Evolutionary conservation across 2,113 vertebrate species (phyloP).

Genomic region (Epinephelus fuscoguttatus): DNA sequence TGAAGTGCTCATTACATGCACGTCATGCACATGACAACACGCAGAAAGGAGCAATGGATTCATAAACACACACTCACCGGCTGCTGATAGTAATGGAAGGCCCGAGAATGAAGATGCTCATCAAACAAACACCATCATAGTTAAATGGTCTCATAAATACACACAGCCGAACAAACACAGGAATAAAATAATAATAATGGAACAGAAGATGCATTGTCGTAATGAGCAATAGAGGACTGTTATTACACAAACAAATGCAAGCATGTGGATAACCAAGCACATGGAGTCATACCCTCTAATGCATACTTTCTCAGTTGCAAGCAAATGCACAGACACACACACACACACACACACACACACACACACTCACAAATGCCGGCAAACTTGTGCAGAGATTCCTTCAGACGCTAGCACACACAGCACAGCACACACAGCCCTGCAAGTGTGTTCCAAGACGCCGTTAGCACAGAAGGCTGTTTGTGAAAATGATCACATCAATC

Average conservation of each 20-base stretch:
- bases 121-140: conserved; percentile 60
- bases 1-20: neutral
- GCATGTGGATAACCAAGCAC: conserved; percentile 15
- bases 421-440: conserved; percentile 25
- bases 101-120: conserved; percentile 41
- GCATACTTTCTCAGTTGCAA: neutral
- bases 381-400: conserved; percentile 42
- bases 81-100: conserved; percentile 49
- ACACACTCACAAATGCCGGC: neutral
- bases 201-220: conserved; percentile 54
- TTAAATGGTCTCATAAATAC: conserved; percentile 63
- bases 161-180: conserved; percentile 43
- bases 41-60: conserved; percentile 19
- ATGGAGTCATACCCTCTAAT: conserved; percentile 19
- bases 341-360: conserved; percentile 1
- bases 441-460: conserved; percentile 68
- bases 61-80: conserved; percentile 28
- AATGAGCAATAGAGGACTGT: conserved; percentile 35
- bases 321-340: neutral
- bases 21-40: conserved; percentile 3
- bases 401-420: conserved; percentile 36
- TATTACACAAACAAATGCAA: conserved; percentile 28
- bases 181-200: conserved; percentile 43
- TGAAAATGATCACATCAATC: conserved; percentile 86
- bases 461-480: conserved; percentile 78